Conservation (phyloP, 2,888 invertebrate species). For the Pterostichus niger region DNA sequence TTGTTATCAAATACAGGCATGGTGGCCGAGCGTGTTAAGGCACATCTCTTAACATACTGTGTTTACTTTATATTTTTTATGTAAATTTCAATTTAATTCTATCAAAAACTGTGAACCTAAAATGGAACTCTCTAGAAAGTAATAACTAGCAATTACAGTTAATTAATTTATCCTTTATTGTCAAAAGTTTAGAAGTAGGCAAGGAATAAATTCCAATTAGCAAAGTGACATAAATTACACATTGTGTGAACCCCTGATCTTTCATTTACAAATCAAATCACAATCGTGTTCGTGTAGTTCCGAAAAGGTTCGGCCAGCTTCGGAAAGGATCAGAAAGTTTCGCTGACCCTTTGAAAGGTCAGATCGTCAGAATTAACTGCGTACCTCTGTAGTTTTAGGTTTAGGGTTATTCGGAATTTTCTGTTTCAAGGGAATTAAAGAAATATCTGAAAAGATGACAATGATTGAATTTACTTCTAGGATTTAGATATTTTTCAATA, state of each 20-base stretch:
- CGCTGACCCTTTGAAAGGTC: constrained; percentile 18
- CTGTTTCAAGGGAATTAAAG: constrained; percentile 24
- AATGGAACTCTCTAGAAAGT: background rate
- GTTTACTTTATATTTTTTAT: no score
- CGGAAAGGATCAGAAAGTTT: constrained; percentile 16
- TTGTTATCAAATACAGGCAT: no score
- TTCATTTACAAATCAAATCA: constrained; percentile 45
- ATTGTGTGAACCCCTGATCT: constrained; percentile 18
- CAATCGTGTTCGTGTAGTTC: background rate
- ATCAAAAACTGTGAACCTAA: no score
- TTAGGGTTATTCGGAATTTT: constrained; percentile 3
- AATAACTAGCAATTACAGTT: constrained; percentile 13
- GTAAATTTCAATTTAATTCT: no score
- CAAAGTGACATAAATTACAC: constrained; percentile 14
- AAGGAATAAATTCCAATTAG: constrained; percentile 22
- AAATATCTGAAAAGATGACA: constrained; percentile 7
- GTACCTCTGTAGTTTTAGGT: constrained; percentile 40
- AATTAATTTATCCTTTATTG: constrained; percentile 29
- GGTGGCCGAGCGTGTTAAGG: no score
- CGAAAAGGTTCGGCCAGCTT: background rate
- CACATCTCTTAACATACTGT: no score
- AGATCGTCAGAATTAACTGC: constrained; percentile 24
- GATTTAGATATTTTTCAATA: background rate
- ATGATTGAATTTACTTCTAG: background rate
- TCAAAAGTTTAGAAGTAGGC: constrained; percentile 18